A percentile compares a stretch with the other conserved stretches of the same genome.
These are phyloP conservation scores for Rhipidura dahli DNA, from an alignment of 2,113 vertebrate species.

Conservation along the genomic window DNA sequence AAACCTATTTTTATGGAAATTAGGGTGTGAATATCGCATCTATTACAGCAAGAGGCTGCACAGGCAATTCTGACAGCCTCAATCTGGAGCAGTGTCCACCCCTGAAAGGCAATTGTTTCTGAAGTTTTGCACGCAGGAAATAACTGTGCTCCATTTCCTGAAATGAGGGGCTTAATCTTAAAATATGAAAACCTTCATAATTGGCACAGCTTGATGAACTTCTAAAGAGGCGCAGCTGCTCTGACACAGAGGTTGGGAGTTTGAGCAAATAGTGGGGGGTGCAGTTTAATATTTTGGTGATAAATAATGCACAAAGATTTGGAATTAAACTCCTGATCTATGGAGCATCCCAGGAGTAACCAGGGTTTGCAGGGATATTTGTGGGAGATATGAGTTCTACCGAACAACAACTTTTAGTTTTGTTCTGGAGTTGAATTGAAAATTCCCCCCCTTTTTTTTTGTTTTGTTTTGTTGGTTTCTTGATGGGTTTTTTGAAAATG, in stretches of 20 bases:
- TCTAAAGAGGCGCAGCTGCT: not conserved
- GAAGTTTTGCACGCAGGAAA: not conserved
- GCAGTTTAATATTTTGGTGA: not conserved
- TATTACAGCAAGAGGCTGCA: slow-evolving; percentile 41
- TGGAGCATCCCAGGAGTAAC: not conserved
- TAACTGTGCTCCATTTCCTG: not conserved
- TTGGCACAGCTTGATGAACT: slow-evolving; percentile 31
- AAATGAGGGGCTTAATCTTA: not conserved
- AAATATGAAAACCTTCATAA: not conserved
- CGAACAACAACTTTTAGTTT: not conserved
- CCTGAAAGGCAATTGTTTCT: slow-evolving; percentile 25
- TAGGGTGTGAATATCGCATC: slow-evolving; percentile 44
- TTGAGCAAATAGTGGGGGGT: not conserved
- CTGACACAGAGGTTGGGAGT: not conserved
- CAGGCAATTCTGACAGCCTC: slow-evolving; percentile 46
- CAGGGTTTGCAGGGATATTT: not conserved
- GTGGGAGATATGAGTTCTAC: not conserved
- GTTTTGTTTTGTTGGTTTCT: not conserved
- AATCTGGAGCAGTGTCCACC: slow-evolving; percentile 23
- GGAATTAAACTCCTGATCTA: not conserved
- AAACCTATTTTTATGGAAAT: slow-evolving; percentile 76
- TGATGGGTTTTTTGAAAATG: too few relatives aligned
- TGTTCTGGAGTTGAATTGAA: not conserved
- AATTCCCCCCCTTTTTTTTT: not conserved
- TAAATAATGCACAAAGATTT: not conserved